Evolutionary conservation across 2,888 invertebrate genomes (phyloP).

Genomic region (Pilophorus perplexus): DNA sequence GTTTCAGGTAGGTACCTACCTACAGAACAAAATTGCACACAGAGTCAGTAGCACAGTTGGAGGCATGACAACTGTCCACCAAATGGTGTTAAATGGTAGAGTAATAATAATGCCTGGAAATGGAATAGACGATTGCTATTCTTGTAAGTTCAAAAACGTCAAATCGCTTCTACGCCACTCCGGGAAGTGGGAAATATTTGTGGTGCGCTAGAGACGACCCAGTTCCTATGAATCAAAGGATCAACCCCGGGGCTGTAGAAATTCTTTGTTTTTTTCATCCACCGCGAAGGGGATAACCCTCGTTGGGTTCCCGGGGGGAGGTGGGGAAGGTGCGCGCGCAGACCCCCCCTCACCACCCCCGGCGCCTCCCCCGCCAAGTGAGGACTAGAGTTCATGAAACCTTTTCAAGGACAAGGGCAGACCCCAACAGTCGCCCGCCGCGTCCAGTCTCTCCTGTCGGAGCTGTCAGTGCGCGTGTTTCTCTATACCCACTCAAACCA

Average conservation of each 20-base stretch:
- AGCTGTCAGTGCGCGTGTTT: conserved; percentile 38
- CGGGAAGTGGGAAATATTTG: no score
- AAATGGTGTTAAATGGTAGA: no score
- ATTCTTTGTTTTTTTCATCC: conserved; percentile 1
- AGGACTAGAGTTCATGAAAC: conserved; percentile 47
- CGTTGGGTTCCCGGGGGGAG: not conserved
- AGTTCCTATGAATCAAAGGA: conserved; percentile 3
- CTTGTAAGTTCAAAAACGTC: no score
- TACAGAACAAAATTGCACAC: no score
- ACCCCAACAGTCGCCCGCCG: conserved; percentile 38
- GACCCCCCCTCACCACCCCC: conserved; percentile 7
- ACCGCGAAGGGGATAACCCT: not conserved
- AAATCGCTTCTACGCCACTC: no score
- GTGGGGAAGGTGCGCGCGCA: conserved; percentile 33
- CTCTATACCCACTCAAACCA: conserved; percentile 20
- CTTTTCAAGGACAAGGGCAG: conserved; percentile 49
- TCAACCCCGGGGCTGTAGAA: not conserved
- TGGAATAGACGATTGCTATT: no score
- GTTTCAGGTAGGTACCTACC: no score
- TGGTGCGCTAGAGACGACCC: no score
- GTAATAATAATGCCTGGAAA: no score
- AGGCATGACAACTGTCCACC: no score
- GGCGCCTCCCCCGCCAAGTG: conserved; percentile 4
- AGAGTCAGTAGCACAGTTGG: no score
- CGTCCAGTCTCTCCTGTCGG: conserved; percentile 37